Conservation (phyloP, 2,888 invertebrate genomes). For the Clunio marinus region DNA sequence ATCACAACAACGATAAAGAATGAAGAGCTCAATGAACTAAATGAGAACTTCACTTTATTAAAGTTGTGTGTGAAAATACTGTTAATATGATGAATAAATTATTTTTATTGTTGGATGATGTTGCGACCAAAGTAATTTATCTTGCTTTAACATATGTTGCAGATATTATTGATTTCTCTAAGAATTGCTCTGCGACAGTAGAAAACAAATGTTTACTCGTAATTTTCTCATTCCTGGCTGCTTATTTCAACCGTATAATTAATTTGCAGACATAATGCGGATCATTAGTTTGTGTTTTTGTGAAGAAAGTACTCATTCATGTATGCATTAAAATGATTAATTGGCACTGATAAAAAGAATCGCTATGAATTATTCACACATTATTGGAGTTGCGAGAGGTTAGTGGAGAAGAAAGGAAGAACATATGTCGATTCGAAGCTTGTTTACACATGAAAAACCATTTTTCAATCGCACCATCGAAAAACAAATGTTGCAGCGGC, state of each 20-base stretch:
- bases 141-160: constrained; percentile 34
- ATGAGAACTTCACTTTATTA: constrained; percentile 14
- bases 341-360: constrained; percentile 35
- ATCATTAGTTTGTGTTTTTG: constrained; percentile 35
- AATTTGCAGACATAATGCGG: constrained; percentile 38
- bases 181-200: neutral
- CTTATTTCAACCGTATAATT: constrained; percentile 1
- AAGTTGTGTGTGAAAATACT: constrained; percentile 18
- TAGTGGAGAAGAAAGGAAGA: neutral
- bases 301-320: constrained; percentile 14
- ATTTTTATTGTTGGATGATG: constrained; percentile 30
- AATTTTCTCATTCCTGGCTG: neutral
- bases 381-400: neutral
- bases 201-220: neutral
- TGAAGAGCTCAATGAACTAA: constrained; percentile 21
- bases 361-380: constrained; percentile 38
- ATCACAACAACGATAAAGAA: neutral
- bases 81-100: constrained; percentile 35
- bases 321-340: constrained; percentile 39
- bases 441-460: constrained; percentile 30
- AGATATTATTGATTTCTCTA: constrained; percentile 26
- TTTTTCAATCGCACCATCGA: constrained; percentile 32
- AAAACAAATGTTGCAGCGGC: constrained; percentile 29
- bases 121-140: constrained; percentile 28
- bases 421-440: constrained; percentile 34